These are phyloP conservation scores for Semicossyphus pulcher DNA, from an alignment of 2,113 vertebrate species.

Conservation along the genomic window DNA sequence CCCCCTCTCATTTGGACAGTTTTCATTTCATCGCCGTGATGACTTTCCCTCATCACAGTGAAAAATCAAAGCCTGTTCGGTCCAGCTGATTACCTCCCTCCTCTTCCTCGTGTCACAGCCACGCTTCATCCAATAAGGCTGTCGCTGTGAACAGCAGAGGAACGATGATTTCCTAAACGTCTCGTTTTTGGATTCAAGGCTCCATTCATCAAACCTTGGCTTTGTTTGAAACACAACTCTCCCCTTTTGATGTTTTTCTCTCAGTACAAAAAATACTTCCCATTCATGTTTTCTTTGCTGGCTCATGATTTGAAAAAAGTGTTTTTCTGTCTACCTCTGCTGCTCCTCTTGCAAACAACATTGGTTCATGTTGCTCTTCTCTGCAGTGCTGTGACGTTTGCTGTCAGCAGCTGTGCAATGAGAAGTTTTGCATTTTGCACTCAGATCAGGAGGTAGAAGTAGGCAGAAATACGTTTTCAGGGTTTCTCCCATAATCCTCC, in stretches of 20 bases:
- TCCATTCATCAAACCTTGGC: constrained; percentile 6
- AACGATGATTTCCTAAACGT: constrained; percentile 22
- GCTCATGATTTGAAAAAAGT: not conserved
- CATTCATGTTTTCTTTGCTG: constrained; percentile 13
- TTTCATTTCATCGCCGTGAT: constrained; percentile 28
- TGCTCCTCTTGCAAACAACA: constrained; percentile 1
- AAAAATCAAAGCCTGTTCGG: constrained; percentile 14
- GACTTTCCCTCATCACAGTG: constrained; percentile 36
- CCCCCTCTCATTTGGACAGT: constrained; percentile 12
- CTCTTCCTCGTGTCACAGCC: not conserved
- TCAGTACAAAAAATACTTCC: not conserved
- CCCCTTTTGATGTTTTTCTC: not conserved
- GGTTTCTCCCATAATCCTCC: not conserved
- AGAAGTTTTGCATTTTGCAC: not conserved
- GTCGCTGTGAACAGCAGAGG: not conserved
- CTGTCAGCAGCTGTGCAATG: too few relatives aligned
- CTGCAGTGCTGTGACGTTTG: constrained; percentile 4
- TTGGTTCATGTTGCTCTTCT: not conserved
- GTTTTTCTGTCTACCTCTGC: not conserved
- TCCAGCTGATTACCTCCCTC: constrained; percentile 21
- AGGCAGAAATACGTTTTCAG: not conserved
- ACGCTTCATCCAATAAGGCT: constrained; percentile 8
- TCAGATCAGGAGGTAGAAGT: not conserved
- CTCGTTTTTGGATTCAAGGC: constrained; percentile 22
- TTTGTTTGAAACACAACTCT: not conserved